Base-by-base conservation (phyloP, 2,113 vertebrate species). In the Stercorarius parasiticus region DNA sequence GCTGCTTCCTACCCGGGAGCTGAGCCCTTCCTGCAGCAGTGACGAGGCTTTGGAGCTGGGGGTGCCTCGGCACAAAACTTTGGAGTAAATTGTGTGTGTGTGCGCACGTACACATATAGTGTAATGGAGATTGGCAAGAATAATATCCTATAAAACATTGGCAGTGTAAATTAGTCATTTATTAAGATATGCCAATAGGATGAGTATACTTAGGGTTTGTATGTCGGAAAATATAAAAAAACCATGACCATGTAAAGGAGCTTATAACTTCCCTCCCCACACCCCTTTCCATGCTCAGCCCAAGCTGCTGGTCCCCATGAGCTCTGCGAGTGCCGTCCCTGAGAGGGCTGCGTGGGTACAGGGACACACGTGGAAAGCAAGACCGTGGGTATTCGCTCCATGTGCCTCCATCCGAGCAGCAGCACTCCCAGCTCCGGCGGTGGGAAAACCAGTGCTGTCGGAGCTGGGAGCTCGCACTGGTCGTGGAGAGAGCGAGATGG, bases 41-140 rank as follows among this genome's bases (percentile, higher is more conserved):
- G 16, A 13, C 3, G 1, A 20, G 23, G 55, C 12, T 12, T 32
- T 11, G 8, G 34, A 22, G 19, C 1, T 0, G 3, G 52, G 19
- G 32, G 2, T 40, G 47, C 27, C 21, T 14, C 3, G 0, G 43
- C 36, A 71, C 38, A 55, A 67, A 10, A 1, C 13, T 49, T 42
- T 8, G 7, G 5, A 23, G 29, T 29, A 32, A 49, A 23, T 2
- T 16, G 20, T 18, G 6, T 12, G 10, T 18, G 13, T 22, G 8
- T 19, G 26, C 7, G 9, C 2, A 3, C 23, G 9, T 3, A 3
- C 23, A 1, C 4, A 4, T 6, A 2, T 3, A 29, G 27, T 3
- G 23, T 32, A 18, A 4, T 2, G 25, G 66, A 32, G 45, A 11
- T 32, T 42, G 55, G 17, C 52, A n/a, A 43, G n/a, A 19, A 18